Percentiles rank a stretch among this genome's conserved stretches.
phyloP scores from a whole-genome alignment of 2,888 invertebrate species.

The Agrochola lota region DNA sequence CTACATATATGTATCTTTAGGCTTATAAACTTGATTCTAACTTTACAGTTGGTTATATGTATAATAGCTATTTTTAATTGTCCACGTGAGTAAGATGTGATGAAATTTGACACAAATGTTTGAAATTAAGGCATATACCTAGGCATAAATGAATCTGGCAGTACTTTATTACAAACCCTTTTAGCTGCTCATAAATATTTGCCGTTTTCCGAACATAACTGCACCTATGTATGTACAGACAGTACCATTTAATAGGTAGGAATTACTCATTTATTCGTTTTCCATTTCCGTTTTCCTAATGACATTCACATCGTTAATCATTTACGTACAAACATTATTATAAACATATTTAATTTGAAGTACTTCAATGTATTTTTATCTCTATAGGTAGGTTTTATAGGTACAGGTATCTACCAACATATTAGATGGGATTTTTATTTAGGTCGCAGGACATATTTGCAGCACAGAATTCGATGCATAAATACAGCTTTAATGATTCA shows the following conservation, averaged over 20 bases:
- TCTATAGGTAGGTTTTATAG: neutral
- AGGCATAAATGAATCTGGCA: neutral
- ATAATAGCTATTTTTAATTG: too few relatives aligned
- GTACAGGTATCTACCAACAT: too few relatives aligned
- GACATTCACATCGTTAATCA: neutral
- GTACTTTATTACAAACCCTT: neutral
- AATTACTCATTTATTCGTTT: slow-evolving; percentile 2
- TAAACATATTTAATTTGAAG: neutral
- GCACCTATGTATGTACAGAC: neutral
- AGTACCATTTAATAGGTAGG: neutral
- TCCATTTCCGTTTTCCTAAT: slow-evolving; percentile 14
- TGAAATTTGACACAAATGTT: neutral
- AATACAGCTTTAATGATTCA: neutral
- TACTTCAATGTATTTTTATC: neutral
- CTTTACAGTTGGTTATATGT: too few relatives aligned
- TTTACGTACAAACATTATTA: neutral
- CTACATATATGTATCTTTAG: neutral
- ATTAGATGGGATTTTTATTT: neutral
- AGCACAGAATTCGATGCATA: neutral
- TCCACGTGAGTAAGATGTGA: neutral
- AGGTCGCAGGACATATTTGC: too few relatives aligned
- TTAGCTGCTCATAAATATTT: neutral
- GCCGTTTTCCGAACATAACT: neutral
- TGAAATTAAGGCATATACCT: neutral
- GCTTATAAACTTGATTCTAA: neutral